Evolutionary conservation across 2,888 invertebrate genomes (phyloP).

Genomic region (Lasioglossum morio): DNA sequence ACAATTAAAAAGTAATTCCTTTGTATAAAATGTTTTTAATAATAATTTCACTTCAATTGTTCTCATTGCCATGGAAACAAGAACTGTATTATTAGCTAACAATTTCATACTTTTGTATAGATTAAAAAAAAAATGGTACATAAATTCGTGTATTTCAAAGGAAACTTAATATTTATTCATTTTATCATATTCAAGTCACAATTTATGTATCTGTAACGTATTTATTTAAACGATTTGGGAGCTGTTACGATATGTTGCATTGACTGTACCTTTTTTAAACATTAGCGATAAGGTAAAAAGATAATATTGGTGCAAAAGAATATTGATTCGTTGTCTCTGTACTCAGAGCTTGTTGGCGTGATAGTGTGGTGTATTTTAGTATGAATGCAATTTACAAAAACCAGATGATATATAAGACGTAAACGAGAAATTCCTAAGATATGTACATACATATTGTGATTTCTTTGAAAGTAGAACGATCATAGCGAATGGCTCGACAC

Average conservation of each 20-base stretch:
- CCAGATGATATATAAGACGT: slow-evolving; percentile 40
- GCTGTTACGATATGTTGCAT: slow-evolving; percentile 20
- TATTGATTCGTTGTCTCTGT: slow-evolving; percentile 18
- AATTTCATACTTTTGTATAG: slow-evolving; percentile 16
- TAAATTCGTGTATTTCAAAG: slow-evolving; percentile 5
- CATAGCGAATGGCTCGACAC: slow-evolving; percentile 22
- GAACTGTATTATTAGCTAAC: slow-evolving; percentile 32
- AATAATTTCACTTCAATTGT: slow-evolving; percentile 29
- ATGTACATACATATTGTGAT: slow-evolving; percentile 48
- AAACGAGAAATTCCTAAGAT: slow-evolving; percentile 39
- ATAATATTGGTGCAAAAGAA: slow-evolving; percentile 33
- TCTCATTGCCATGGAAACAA: slow-evolving; percentile 23
- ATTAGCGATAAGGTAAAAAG: slow-evolving; percentile 41
- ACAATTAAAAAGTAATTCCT: slow-evolving; percentile 42
- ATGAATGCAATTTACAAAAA: slow-evolving; percentile 32
- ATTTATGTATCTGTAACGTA: slow-evolving; percentile 23
- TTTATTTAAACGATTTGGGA: slow-evolving; percentile 25
- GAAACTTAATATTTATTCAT: background rate
- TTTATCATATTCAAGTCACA: slow-evolving; percentile 26
- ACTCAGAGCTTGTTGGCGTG: slow-evolving; percentile 29
- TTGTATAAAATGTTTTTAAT: slow-evolving; percentile 37
- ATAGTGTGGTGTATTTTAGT: slow-evolving; percentile 41
- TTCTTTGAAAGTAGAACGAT: slow-evolving; percentile 55
- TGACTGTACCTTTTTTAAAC: slow-evolving; percentile 33
- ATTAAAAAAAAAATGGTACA: slow-evolving; percentile 1